phyloP scores from a whole-genome alignment of 92 coral and sea anemone species.

The Pocillopora meandrina region DNA sequence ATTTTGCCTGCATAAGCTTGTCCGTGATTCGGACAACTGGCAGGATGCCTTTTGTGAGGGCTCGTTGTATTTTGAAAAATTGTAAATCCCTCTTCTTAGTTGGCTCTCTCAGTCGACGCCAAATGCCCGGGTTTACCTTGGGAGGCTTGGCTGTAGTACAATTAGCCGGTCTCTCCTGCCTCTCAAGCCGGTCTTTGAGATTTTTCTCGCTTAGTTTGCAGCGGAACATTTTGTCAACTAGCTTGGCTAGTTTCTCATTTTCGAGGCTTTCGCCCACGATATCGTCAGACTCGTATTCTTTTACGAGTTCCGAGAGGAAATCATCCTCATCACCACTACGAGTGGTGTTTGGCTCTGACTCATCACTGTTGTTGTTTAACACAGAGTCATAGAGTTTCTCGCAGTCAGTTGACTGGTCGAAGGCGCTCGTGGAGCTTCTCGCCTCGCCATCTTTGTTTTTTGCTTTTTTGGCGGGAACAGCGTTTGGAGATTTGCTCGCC shows the following conservation, averaged over 20 bases:
- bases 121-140: constrained; percentile 59
- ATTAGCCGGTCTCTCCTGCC: constrained; percentile 50
- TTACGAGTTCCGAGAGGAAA: constrained; percentile 20
- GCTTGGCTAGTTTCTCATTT: constrained; percentile 38
- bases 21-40: constrained; percentile 55
- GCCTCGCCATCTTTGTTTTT: not conserved
- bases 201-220: constrained; percentile 42
- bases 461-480: not conserved
- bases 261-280: constrained; percentile 32
- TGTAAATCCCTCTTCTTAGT: constrained; percentile 52
- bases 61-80: constrained; percentile 67
- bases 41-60: constrained; percentile 59
- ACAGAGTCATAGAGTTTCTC: not conserved
- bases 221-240: constrained; percentile 55
- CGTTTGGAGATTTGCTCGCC: not conserved
- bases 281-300: constrained; percentile 47
- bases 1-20: constrained; percentile 48
- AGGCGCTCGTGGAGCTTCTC: not conserved
- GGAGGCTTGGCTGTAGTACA: constrained; percentile 48
- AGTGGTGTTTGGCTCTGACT: constrained; percentile 3
- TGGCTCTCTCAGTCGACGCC: constrained; percentile 42
- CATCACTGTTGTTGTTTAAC: not conserved
- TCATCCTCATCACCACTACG: constrained; percentile 13
- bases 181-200: constrained; percentile 43
- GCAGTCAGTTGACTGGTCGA: not conserved